Evolutionary conservation across 2,113 vertebrate species (phyloP).

Genomic region (Dicerorhinus sumatrensis): DNA sequence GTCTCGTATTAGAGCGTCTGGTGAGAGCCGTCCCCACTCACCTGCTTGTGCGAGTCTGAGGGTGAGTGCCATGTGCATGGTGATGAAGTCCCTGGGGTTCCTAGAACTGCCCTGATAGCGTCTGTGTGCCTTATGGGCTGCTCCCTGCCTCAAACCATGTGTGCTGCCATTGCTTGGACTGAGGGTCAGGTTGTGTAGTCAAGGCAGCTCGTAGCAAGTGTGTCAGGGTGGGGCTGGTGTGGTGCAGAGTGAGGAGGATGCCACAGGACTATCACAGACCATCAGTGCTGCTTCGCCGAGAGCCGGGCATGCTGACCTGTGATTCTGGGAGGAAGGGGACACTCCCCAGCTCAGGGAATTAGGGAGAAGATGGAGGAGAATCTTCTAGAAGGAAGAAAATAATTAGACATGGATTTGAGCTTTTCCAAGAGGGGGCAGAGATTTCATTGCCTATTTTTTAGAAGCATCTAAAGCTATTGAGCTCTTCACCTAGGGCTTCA

Average conservation of each 20-base stretch:
- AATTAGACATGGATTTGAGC: background rate
- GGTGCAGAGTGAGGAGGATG: accelerated
- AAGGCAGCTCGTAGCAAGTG: too few relatives aligned
- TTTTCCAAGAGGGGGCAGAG: background rate
- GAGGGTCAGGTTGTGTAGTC: accelerated
- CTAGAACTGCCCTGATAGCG: background rate
- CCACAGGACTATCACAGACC: background rate
- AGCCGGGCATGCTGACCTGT: background rate
- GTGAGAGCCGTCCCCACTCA: accelerated
- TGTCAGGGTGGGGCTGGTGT: too few relatives aligned
- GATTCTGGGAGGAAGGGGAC: too few relatives aligned
- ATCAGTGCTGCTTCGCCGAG: background rate
- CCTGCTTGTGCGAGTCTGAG: accelerated
- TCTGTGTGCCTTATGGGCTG: accelerated
- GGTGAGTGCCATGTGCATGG: accelerated
- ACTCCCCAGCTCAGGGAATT: background rate
- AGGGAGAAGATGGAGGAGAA: background rate
- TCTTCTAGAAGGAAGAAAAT: too few relatives aligned
- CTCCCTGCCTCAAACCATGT: background rate
- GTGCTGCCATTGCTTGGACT: background rate
- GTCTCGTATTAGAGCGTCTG: accelerated
- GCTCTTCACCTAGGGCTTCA: accelerated
- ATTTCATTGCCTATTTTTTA: background rate
- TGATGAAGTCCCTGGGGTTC: accelerated
- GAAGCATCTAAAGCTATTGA: background rate